Evolutionary conservation across 53 echinoderm and acorn worm genomes (phyloP).

Genomic region (Holothuria leucospilota): DNA sequence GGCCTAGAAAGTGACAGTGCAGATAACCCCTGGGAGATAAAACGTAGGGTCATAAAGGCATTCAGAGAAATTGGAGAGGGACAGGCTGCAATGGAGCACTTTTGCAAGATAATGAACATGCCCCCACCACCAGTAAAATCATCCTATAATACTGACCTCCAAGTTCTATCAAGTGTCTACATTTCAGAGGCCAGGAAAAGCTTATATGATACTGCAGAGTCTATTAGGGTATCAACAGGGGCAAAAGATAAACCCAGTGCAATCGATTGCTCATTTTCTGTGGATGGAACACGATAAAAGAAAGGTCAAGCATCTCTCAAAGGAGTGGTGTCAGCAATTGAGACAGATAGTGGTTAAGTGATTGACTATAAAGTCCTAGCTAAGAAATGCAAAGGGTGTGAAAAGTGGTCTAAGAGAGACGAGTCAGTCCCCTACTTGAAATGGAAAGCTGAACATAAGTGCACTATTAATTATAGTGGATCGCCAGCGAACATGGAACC

Average conservation of each 20-base stretch:
- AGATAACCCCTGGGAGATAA: slow-evolving; percentile 58
- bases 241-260: background rate
- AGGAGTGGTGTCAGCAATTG: slow-evolving; percentile 54
- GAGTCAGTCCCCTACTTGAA: slow-evolving; percentile 28
- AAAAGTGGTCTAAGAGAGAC: slow-evolving; percentile 38
- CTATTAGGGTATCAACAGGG: background rate
- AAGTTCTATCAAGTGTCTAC: slow-evolving; percentile 29
- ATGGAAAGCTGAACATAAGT: slow-evolving; percentile 29
- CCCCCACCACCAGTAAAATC: slow-evolving; percentile 43
- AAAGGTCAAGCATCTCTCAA: slow-evolving; percentile 39
- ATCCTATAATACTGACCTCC: background rate
- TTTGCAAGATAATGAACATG: slow-evolving; percentile 63
- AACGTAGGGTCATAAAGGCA: slow-evolving; percentile 56
- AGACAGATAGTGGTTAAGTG: slow-evolving; percentile 31
- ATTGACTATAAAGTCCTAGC: slow-evolving; percentile 46
- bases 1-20: background rate
- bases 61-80: slow-evolving; percentile 58
- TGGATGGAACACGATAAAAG: slow-evolving; percentile 59
- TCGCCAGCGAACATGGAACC: slow-evolving; percentile 53
- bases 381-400: slow-evolving; percentile 47
- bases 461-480: background rate
- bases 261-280: slow-evolving; percentile 40
- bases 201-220: slow-evolving; percentile 17
- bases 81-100: slow-evolving; percentile 37
- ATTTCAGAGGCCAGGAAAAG: slow-evolving; percentile 17